These are phyloP conservation scores for Onychomys leucogaster DNA, from an alignment of 2,797 vertebrate species.

Conservation along the genomic window DNA sequence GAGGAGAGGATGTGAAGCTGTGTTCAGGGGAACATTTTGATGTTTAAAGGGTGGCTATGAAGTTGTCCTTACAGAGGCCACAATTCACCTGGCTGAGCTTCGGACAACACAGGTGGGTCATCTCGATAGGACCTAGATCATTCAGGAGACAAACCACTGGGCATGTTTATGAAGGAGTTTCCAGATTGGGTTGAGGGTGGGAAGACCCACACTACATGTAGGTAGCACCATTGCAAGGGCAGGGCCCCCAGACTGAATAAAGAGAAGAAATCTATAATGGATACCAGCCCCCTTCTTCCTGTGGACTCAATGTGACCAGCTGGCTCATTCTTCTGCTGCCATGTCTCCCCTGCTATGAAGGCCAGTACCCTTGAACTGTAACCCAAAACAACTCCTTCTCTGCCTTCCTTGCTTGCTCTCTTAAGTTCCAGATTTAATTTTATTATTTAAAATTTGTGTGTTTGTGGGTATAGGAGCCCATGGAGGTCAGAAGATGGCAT, in stretches of 20 bases:
- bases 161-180: background rate
- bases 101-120: background rate
- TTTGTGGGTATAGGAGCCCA: background rate
- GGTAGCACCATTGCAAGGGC: background rate
- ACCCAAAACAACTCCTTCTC: background rate
- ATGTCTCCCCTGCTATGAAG: too few relatives aligned
- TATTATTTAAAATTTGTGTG: background rate
- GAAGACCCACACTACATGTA: background rate
- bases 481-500: background rate
- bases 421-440: background rate
- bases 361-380: background rate
- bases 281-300: background rate
- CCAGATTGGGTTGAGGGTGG: background rate
- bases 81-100: background rate
- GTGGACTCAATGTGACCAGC: background rate
- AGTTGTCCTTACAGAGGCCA: background rate
- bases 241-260: background rate
- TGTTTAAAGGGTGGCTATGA: background rate
- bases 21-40: background rate
- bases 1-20: background rate
- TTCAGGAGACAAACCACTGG: background rate
- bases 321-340: background rate
- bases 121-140: background rate
- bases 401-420: background rate
- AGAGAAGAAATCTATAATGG: background rate